Percentiles rank a stretch among this genome's conserved stretches.
phyloP scores from a whole-genome alignment of 1,140 invertebrate genomes.

The Ostrea denselamellosa region DNA sequence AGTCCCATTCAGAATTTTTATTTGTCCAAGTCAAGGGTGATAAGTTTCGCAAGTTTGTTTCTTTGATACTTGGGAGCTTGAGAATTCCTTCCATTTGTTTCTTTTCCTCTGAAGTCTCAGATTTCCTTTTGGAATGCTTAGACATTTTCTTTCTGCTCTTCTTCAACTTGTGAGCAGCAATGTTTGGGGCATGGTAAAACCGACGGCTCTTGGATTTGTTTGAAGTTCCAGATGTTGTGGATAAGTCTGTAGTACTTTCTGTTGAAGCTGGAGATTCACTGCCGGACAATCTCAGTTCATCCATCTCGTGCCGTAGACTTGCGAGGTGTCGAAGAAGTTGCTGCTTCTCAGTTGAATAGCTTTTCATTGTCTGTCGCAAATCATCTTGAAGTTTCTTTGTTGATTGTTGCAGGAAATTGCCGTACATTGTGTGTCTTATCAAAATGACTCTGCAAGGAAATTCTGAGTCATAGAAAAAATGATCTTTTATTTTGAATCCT shows the following conservation, averaged over 20 bases:
- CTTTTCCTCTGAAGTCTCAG: conserved; percentile 3
- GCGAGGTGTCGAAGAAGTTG: conserved; percentile 59
- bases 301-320: conserved; percentile 56
- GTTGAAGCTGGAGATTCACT: conserved; percentile 48
- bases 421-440: conserved; percentile 57
- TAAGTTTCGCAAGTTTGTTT: not conserved
- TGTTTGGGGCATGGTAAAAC: conserved; percentile 60
- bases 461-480: not conserved
- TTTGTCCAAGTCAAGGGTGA: not conserved
- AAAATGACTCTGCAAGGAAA: conserved; percentile 52
- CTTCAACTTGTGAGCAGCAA: conserved; percentile 53
- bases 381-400: conserved; percentile 65
- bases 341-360: conserved; percentile 63
- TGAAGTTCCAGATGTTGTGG: not conserved
- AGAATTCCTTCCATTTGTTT: conserved; percentile 49
- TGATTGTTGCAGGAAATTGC: conserved; percentile 50
- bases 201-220: conserved; percentile 41
- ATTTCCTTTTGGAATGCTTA: conserved; percentile 44
- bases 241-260: conserved; percentile 20
- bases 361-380: conserved; percentile 62
- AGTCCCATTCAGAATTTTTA: conserved; percentile 52
- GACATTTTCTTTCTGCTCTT: conserved; percentile 47
- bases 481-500: not conserved
- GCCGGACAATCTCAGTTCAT: conserved; percentile 43
- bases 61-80: conserved; percentile 45